phyloP scores from a whole-genome alignment of 2,888 invertebrate species.

The Lumbricus terrestris region DNA sequence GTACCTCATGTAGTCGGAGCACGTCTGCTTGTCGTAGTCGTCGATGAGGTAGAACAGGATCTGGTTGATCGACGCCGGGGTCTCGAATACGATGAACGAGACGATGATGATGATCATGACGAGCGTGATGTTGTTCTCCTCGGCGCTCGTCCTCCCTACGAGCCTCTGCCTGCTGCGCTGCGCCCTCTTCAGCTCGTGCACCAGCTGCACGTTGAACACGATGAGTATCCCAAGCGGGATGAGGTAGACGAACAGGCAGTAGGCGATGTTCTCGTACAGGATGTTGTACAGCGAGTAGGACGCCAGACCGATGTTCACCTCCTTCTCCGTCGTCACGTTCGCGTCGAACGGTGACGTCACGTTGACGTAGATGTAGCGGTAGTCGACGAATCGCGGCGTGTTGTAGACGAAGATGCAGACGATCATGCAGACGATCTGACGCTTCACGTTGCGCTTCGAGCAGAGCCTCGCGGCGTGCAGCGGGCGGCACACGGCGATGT shows the following conservation, averaged over 20 bases:
- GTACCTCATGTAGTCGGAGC: conserved; percentile 34
- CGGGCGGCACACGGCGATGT: conserved; percentile 41
- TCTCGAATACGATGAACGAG: conserved; percentile 41
- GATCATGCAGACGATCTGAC: conserved; percentile 32
- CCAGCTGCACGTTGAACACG: conserved; percentile 38
- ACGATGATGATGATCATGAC: conserved; percentile 42
- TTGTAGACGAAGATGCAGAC: conserved; percentile 38
- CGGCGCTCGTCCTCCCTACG: conserved; percentile 27
- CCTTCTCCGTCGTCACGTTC: background rate
- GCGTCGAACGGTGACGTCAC: conserved; percentile 16
- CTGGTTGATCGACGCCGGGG: conserved; percentile 42
- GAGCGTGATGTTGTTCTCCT: conserved; percentile 41
- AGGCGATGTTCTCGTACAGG: conserved; percentile 41
- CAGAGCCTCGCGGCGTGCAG: conserved; percentile 39
- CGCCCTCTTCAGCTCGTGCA: conserved; percentile 38
- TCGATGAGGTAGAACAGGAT: conserved; percentile 37
- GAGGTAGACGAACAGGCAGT: conserved; percentile 39
- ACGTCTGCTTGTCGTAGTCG: conserved; percentile 25
- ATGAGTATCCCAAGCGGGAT: conserved; percentile 39
- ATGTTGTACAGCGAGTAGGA: conserved; percentile 37
- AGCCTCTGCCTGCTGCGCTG: conserved; percentile 34
- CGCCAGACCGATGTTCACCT: conserved; percentile 34
- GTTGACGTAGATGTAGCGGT: conserved; percentile 31
- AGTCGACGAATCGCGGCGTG: conserved; percentile 40
- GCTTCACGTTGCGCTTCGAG: conserved; percentile 37